These are phyloP conservation scores for Eremobia ochroleuca DNA, from an alignment of 2,888 invertebrate species.

Conservation along the genomic window DNA sequence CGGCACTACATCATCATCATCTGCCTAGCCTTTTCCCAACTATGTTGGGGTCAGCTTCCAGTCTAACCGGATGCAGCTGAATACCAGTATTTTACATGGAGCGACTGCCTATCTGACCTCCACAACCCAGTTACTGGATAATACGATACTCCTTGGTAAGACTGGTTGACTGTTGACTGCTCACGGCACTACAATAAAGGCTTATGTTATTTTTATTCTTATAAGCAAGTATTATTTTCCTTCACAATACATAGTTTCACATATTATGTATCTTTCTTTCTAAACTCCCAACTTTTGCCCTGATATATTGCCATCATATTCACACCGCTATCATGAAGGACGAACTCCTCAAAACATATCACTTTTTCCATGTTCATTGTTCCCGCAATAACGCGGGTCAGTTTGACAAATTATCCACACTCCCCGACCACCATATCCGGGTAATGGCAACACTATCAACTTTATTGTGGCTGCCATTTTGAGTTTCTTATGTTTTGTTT, in stretches of 20 bases:
- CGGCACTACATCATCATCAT: too few relatives aligned
- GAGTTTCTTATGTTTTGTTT: slow-evolving; percentile 39
- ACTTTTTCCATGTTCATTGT: slow-evolving; percentile 43
- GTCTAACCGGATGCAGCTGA: too few relatives aligned
- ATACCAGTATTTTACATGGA: too few relatives aligned
- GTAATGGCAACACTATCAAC: slow-evolving; percentile 52
- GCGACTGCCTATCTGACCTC: too few relatives aligned
- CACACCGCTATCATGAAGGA: neutral
- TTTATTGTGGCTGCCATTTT: slow-evolving; percentile 34
- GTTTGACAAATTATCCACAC: slow-evolving; percentile 57
- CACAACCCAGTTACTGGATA: too few relatives aligned
- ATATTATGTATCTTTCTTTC: neutral
- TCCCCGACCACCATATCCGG: slow-evolving; percentile 24
- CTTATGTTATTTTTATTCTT: neutral
- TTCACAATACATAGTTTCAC: neutral
- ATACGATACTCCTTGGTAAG: too few relatives aligned
- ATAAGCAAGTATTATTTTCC: neutral
- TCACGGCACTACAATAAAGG: neutral
- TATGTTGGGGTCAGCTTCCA: too few relatives aligned
- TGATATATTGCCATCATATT: slow-evolving; percentile 12
- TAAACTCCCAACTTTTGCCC: neutral
- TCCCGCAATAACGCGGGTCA: slow-evolving; percentile 24
- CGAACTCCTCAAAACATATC: slow-evolving; percentile 5
- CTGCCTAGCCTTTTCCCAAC: too few relatives aligned
- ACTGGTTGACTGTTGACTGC: too few relatives aligned